Base-by-base conservation (phyloP, 1,140 invertebrate genomes). In the Macrobrachium rosenbergii region DNA sequence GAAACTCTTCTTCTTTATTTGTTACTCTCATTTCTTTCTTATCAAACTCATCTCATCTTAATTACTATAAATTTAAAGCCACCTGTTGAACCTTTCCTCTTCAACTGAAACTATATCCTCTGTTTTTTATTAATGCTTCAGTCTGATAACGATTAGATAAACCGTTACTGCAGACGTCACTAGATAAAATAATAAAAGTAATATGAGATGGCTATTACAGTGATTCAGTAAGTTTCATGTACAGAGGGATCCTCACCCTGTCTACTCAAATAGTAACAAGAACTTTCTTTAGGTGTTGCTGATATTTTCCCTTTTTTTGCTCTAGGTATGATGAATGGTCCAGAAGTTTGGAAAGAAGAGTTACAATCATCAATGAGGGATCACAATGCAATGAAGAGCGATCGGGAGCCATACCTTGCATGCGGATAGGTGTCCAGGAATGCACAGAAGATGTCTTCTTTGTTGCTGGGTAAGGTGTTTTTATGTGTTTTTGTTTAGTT, bases 321-420 rank as follows among this genome's bases (percentile, higher is more conserved):
- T 67, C 3, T 63, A 88, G 87, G 72, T 88, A 83, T 72, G 69
- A 79, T 16, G n/a, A 76, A 43, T 88, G 87, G 87, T 62, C 64
- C 8, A 60, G 45, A 7, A 72, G 72, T 28, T 23, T 83, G 12
- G n/a, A 63, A n/a, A 69, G 28, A 23, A 58, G 67, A 21, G 69
- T 89, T 16, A 23, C 52, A 17, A 81, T 89, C 19, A 62, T 83
- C 14, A 87, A 82, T 73, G 88, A 89, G 62, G 88, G 88, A 21
- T 89, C 88, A 17, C 28, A 12, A 2, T 67, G 59, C 73, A 89
- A 89, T 63, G 88, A 86, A 5, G 62, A 77, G 52, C 78, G 88
- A 21, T 69, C 79, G 23, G 88, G 88, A 45, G 88, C 88, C 6
- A 80, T 89, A 19, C 69, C 83, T 19, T 89, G 88, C 19, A 89